Evolutionary conservation across 1,140 invertebrate genomes (phyloP).

Genomic region (Condylostylus longicornis): DNA sequence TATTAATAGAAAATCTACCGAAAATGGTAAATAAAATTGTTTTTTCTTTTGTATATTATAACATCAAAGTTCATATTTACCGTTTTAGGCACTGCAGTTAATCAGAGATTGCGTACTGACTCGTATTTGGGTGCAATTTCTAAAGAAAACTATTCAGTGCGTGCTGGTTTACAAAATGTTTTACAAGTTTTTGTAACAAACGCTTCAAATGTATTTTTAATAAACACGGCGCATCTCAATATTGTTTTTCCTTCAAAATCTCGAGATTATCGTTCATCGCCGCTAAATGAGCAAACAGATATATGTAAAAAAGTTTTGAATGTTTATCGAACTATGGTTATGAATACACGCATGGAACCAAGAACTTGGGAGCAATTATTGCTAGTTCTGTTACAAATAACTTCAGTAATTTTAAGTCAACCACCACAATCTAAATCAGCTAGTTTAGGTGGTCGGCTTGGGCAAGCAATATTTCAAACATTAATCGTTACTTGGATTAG

Average conservation of each 20-base stretch:
- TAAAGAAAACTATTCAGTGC: slow-evolving; percentile 59
- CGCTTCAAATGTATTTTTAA: slow-evolving; percentile 85
- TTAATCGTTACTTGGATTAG: slow-evolving; percentile 97
- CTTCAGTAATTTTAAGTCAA: slow-evolving; percentile 73
- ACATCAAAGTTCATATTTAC: slow-evolving; percentile 6
- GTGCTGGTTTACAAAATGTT: slow-evolving; percentile 74
- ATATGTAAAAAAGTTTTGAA: slow-evolving; percentile 91
- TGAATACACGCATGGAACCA: slow-evolving; percentile 86
- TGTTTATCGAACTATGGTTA: slow-evolving; percentile 93
- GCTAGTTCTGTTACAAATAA: slow-evolving; percentile 79
- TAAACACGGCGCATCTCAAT: slow-evolving; percentile 43
- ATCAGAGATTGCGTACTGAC: slow-evolving; percentile 56
- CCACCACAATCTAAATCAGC: slow-evolving; percentile 41
- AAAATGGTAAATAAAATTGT: too few relatives aligned
- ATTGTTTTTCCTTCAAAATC: slow-evolving; percentile 30
- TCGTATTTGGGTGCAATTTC: slow-evolving; percentile 68
- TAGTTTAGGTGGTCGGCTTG: slow-evolving; percentile 44
- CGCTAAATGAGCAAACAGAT: slow-evolving; percentile 85
- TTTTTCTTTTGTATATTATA: too few relatives aligned
- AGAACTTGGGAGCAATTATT: slow-evolving; percentile 84
- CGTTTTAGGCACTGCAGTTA: slow-evolving; percentile 21
- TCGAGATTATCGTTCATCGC: slow-evolving; percentile 31
- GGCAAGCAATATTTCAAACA: slow-evolving; percentile 87
- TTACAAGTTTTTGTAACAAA: slow-evolving; percentile 89
- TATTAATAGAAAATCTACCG: slow-evolving; percentile 14